Percentiles rank a stretch among this genome's conserved stretches.
phyloP scores from a whole-genome alignment of 2,113 vertebrate genomes.

The Chaenogobius annularis region DNA sequence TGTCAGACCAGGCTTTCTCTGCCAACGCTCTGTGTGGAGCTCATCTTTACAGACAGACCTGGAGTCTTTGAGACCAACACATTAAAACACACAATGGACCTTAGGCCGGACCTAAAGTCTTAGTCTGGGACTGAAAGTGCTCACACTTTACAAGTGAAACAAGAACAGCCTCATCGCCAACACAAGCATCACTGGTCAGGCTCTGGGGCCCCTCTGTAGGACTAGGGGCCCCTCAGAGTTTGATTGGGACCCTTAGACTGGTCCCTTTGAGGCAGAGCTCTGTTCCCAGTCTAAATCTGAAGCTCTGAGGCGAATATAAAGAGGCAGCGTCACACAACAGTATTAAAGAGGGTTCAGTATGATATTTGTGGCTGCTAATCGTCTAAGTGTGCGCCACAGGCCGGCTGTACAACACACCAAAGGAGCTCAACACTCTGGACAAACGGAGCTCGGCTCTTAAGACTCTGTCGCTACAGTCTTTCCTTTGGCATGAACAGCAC shows the following conservation, averaged over 20 bases:
- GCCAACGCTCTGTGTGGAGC: conserved; percentile 4
- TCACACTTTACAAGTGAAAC: neutral
- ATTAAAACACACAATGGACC: neutral
- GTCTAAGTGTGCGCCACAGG: conserved; percentile 35
- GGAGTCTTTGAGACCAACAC: conserved; percentile 8
- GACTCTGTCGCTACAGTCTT: conserved; percentile 15
- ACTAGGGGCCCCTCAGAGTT: neutral
- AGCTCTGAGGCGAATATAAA: conserved; percentile 50
- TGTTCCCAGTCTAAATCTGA: conserved; percentile 27
- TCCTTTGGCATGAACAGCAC: conserved; percentile 67
- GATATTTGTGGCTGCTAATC: conserved; percentile 38
- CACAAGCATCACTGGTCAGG: conserved; percentile 2
- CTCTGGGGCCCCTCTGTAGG: neutral
- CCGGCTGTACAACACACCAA: conserved; percentile 42
- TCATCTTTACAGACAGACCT: conserved; percentile 1
- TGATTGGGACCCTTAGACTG: conserved; percentile 33
- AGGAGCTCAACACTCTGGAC: neutral
- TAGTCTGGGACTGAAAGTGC: conserved; percentile 4
- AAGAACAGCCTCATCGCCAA: conserved; percentile 1
- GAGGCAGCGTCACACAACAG: conserved; percentile 63
- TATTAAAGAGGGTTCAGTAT: conserved; percentile 48
- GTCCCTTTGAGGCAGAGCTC: conserved; percentile 39
- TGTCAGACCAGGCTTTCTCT: neutral
- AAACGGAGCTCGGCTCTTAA: neutral
- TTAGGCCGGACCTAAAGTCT: conserved; percentile 1